These are phyloP conservation scores for Alosa sapidissima DNA, from an alignment of 2,797 vertebrate genomes.

Conservation along the genomic window DNA sequence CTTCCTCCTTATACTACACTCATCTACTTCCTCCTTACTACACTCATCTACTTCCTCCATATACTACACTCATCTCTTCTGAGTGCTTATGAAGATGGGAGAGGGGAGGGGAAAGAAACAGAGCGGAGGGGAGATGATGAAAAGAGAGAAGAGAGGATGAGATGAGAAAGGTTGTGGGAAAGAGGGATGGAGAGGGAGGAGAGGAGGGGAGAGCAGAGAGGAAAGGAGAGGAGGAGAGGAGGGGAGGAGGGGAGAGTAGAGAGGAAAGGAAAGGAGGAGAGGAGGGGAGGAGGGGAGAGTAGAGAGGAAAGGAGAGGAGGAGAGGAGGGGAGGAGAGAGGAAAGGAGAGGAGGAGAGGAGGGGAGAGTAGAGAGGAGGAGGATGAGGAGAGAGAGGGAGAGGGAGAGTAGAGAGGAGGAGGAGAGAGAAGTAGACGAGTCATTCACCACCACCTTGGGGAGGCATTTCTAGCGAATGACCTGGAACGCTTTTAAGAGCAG, in stretches of 20 bases:
- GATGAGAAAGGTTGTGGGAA: neutral
- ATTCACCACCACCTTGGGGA: conserved; percentile 66
- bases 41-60: no score
- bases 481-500: conserved; percentile 69
- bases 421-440: conserved; percentile 67
- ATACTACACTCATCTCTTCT: no score
- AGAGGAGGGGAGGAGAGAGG: no score
- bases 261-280: neutral
- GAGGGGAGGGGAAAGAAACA: no score
- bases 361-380: neutral
- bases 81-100: no score
- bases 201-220: neutral
- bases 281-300: neutral
- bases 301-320: neutral
- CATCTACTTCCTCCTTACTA: no score
- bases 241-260: neutral
- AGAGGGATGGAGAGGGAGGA: neutral
- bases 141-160: neutral
- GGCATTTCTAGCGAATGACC: conserved; percentile 72
- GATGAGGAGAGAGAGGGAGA: neutral
- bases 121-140: neutral
- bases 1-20: no score
- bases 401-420: conserved; percentile 35
- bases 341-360: no score
- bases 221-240: neutral